Evolutionary conservation across 1,140 invertebrate genomes (phyloP), one percentile per base, ranked within the genome.

Genomic region (Myzus persicae): DNA sequence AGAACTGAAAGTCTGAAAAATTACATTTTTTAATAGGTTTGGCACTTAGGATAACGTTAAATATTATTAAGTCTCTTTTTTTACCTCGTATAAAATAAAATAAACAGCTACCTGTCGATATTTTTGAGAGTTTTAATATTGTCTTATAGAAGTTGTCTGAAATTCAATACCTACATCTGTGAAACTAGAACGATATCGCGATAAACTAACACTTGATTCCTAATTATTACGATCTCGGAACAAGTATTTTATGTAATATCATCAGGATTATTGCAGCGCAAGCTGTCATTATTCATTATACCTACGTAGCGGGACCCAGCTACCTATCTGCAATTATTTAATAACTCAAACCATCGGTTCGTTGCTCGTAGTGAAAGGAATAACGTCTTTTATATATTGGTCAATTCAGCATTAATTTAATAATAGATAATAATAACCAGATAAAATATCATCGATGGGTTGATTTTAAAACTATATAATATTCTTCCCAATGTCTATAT

Each of bases 201-300:
- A 46, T n/a, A 14, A n/a, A n/a, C 1, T 36, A 87, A 46, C 6
- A 87, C 11, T 6, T 46, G 31, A 87, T n/a, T 46, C 26, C 42
- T 46, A 46, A 46, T 87, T 87, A 87, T 46, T n/a, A 14, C 36
- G 42, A 18, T 87, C 24, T 31, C 46, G 46, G 31, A 87, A 87
- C 40, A n/a, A 87, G 42, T 87, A 46, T 46, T 87, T 87, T 46
- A 87, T 46, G 44, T 87, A 87, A 87, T 14, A 20, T 87, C n/a
- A 20, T 46, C 31, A 46, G 26, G 26, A 87, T 46, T 46, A 87
- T 9, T 67, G 11, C 20, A 24, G 22, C n/a, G 14, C 31, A 87
- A 24, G 44, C 85, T 87, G n/a, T 36, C 85, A 87, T 46, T 20
- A 87, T 5, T 44, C 44, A 46, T 46, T 46, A 38, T 31, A 24